Base-by-base conservation (phyloP, 2,113 vertebrate species). In the Ammospiza nelsoni region DNA sequence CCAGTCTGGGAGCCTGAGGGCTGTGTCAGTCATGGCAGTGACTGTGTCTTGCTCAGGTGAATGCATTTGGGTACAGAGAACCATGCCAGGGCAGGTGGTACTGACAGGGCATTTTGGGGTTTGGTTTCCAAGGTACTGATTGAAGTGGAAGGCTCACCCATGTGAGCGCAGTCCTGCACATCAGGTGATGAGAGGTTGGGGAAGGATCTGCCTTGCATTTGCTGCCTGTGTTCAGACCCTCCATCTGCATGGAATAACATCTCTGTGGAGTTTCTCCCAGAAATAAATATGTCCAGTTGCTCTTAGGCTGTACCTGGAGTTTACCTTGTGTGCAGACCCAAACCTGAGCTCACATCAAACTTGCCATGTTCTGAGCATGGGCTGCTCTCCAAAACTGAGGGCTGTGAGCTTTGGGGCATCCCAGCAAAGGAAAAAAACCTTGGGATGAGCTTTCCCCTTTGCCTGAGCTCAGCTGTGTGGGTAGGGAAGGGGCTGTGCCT, bases 321-420 rank as follows among this genome's bases (percentile, higher is more conserved):
- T 71, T 27, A 4, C 3, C 0, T 39, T 27, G 11, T 18, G 51
- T 0, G 0, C 35, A 82, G 61, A 48, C 24, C 27, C 44, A 82
- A 79, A 29, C 24, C 33, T 66, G 35, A 74, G 25, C 67, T 86
- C 14, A 2, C 27, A 23, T n/a, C 29, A 35, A 25, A 28, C 29
- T 67, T 1, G 0, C 37, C 1, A 0, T 25, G 44, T 48, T 79
- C 27, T 43, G 51, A 73, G 43, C 23, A 5, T 1, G 3, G 5
- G 19, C 54, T 48, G 33, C 73, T 21, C 73, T 58, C 43, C 61
- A 48, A 5, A 87, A 15, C 1, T 0, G 39, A 14, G 19, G 16
- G 1, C 24, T 43, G 8, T 59, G 61, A 92, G 31, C 48, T 86
- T 69, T 46, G 31, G 17, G 11, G 12, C 21, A 8, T 17, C 11